Conservation (phyloP, 92 coral and sea anemone species). For the Porites lobata region DNA sequence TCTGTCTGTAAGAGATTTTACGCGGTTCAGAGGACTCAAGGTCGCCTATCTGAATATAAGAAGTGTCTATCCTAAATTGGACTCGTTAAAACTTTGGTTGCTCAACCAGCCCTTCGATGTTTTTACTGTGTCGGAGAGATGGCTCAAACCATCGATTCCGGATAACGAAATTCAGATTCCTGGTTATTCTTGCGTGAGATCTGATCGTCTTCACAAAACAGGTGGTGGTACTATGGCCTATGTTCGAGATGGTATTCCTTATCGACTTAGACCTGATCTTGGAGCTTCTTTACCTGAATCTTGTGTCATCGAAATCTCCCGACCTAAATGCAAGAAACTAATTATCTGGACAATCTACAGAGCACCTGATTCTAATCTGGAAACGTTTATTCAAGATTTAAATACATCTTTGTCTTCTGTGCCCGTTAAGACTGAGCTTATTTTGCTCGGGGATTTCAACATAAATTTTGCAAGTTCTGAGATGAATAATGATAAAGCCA, state of each 20-base stretch:
- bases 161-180: neutral
- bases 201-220: neutral
- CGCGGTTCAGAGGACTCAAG: too few species aligned
- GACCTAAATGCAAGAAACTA: slow-evolving; percentile 68
- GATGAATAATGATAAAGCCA: too few species aligned
- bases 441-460: slow-evolving; percentile 70
- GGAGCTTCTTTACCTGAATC: slow-evolving; percentile 37
- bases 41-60: too few species aligned
- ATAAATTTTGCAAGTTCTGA: slow-evolving; percentile 15
- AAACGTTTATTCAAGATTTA: slow-evolving; percentile 43
- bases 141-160: slow-evolving; percentile 27
- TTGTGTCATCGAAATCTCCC: slow-evolving; percentile 18
- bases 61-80: too few species aligned
- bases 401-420: slow-evolving; percentile 21
- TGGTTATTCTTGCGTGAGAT: slow-evolving; percentile 17
- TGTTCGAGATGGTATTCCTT: slow-evolving; percentile 21
- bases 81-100: too few species aligned
- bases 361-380: slow-evolving; percentile 41
- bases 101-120: neutral
- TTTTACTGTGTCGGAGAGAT: slow-evolving; percentile 62
- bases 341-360: slow-evolving; percentile 61
- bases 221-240: neutral
- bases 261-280: slow-evolving; percentile 38
- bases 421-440: slow-evolving; percentile 31
- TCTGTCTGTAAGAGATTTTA: too few species aligned